Conservation (phyloP, 2,797 vertebrate genomes). For the Ctenochaetus hawaiiensis region DNA sequence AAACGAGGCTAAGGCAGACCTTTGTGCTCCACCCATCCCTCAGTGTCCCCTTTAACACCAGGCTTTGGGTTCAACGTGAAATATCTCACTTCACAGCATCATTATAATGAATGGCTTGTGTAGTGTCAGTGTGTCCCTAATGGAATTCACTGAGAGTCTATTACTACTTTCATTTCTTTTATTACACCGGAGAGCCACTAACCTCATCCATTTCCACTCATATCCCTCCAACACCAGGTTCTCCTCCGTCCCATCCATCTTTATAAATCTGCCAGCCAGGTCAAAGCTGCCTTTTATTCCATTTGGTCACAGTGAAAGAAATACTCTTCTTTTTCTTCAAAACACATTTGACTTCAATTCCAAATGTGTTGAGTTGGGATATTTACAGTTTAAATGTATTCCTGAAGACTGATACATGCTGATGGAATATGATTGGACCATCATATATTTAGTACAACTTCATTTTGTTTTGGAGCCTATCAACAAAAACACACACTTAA, state of each 20-base stretch:
- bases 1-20: constrained; percentile 71
- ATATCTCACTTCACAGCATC: constrained; percentile 80
- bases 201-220: constrained; percentile 82
- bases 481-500: background rate
- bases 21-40: constrained; percentile 76
- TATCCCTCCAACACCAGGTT: constrained; percentile 76
- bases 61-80: constrained; percentile 78
- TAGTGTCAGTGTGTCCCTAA: constrained; percentile 83
- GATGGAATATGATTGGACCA: background rate
- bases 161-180: constrained; percentile 87
- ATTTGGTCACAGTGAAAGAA: constrained; percentile 69
- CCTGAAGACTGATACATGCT: background rate
- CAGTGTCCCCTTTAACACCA: constrained; percentile 76
- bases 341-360: constrained; percentile 65
- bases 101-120: constrained; percentile 85
- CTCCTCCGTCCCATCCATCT: constrained; percentile 80
- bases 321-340: constrained; percentile 52
- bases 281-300: constrained; percentile 75
- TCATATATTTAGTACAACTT: background rate
- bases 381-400: constrained; percentile 7
- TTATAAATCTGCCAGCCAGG: constrained; percentile 82
- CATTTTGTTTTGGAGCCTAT: background rate
- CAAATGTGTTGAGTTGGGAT: constrained; percentile 41
- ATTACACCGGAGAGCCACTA: constrained; percentile 80
- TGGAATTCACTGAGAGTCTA: constrained; percentile 86